phyloP scores from a whole-genome alignment of 2,113 vertebrate species.

The Grallaria varia region DNA sequence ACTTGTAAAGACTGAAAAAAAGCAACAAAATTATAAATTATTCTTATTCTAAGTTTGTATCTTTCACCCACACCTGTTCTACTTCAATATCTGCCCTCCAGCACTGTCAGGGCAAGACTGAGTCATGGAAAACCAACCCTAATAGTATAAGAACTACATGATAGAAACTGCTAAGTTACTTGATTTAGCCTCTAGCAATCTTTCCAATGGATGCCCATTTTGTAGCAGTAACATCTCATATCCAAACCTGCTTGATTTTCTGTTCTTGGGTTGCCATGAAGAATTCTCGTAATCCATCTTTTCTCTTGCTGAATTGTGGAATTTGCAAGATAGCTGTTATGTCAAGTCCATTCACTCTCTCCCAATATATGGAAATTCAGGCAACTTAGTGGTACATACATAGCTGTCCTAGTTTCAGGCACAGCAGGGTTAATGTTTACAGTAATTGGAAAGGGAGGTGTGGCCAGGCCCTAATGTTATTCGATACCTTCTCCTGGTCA shows the following conservation, averaged over 20 bases:
- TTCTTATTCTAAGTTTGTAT: background rate
- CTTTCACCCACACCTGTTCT: background rate
- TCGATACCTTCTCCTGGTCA: background rate
- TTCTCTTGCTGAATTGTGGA: background rate
- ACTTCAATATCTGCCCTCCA: background rate
- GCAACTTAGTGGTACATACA: background rate
- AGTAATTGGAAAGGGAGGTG: accelerated
- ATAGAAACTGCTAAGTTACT: background rate
- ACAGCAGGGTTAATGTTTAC: background rate
- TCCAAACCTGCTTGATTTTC: background rate
- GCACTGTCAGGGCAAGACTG: background rate
- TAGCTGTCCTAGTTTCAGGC: background rate
- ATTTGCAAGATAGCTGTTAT: accelerated
- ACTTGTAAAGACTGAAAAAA: background rate
- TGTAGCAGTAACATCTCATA: background rate
- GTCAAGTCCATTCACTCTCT: too few relatives aligned
- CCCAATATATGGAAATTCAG: background rate
- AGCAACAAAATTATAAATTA: background rate
- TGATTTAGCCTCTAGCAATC: background rate
- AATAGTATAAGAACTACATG: background rate
- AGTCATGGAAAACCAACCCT: background rate
- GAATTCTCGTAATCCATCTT: background rate
- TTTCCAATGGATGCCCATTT: background rate
- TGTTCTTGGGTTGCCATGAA: background rate
- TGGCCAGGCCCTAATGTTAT: background rate